Evolutionary conservation across 2,113 vertebrate genomes (phyloP).

Genomic region (Brachyhypopomus gauderio): DNA sequence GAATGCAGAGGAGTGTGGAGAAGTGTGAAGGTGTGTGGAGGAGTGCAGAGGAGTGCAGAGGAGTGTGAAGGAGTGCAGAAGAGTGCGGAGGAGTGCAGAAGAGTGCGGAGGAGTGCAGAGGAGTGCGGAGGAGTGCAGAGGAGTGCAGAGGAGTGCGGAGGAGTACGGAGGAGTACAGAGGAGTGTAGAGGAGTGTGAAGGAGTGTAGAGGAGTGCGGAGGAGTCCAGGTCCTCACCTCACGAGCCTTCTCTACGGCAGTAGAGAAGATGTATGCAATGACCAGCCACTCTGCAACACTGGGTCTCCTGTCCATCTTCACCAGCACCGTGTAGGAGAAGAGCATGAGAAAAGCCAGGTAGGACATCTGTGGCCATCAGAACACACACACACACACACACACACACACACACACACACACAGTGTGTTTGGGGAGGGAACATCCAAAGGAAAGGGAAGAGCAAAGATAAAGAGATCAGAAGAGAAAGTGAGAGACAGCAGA

Average conservation of each 20-base stretch:
- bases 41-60: too few relatives aligned
- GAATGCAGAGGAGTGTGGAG: too few relatives aligned
- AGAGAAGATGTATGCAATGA: conserved; percentile 87
- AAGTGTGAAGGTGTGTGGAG: too few relatives aligned
- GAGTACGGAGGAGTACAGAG: too few relatives aligned
- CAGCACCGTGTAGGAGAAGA: conserved; percentile 90
- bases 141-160: too few relatives aligned
- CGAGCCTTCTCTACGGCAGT: conserved; percentile 89
- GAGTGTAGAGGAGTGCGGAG: too few relatives aligned
- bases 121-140: too few relatives aligned
- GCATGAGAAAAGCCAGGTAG: conserved; percentile 89
- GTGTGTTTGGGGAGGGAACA: neutral
- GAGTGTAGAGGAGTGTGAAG: too few relatives aligned
- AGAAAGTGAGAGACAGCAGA: neutral
- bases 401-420: neutral
- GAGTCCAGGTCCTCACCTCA: conserved; percentile 78
- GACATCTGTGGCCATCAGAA: conserved; percentile 78
- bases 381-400: neutral
- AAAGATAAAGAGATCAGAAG: neutral
- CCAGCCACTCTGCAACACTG: conserved; percentile 87
- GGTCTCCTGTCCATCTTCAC: conserved; percentile 88
- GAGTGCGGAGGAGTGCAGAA: too few relatives aligned
- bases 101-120: too few relatives aligned
- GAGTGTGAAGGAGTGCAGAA: too few relatives aligned
- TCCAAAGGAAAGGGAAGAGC: neutral